Conservation (phyloP, 64 coral and sea anemone genomes). For the Montipora cactus region DNA sequence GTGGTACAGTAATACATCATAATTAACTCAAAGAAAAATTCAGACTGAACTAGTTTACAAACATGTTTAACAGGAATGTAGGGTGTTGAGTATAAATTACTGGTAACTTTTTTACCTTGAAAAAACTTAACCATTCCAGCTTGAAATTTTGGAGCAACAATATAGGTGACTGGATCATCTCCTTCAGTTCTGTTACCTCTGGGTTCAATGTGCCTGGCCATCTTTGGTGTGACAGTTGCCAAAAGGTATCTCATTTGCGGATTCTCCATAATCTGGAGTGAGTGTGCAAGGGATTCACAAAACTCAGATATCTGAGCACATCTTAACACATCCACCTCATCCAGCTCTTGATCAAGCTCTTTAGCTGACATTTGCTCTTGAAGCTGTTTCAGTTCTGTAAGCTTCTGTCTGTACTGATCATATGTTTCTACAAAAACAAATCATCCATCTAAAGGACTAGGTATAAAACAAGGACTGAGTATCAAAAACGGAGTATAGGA, state of each 20-base stretch:
- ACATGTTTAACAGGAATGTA: no score
- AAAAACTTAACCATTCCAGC: conserved; percentile 80
- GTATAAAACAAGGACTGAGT: no score
- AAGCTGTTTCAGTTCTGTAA: conserved; percentile 80
- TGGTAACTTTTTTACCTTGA: conserved; percentile 58
- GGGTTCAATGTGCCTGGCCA: conserved; percentile 9
- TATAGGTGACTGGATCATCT: conserved; percentile 64
- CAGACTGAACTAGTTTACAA: no score
- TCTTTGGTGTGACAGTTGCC: conserved; percentile 74
- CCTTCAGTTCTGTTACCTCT: conserved; percentile 58
- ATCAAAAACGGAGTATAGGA: no score
- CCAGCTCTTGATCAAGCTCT: conserved; percentile 94
- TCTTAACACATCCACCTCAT: conserved; percentile 84
- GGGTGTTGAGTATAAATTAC: no score
- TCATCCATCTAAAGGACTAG: background rate
- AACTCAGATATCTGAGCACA: conserved; percentile 92
- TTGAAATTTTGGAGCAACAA: conserved; percentile 82
- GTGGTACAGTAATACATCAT: no score
- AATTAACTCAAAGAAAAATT: no score
- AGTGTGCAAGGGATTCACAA: conserved; percentile 80
- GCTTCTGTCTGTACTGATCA: conserved; percentile 81
- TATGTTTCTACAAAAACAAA: conserved; percentile 69
- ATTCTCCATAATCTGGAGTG: conserved; percentile 97
- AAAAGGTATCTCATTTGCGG: conserved; percentile 97
- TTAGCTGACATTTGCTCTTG: conserved; percentile 86